phyloP scores from a whole-genome alignment of 2,797 vertebrate genomes.

The Characodon lateralis region DNA sequence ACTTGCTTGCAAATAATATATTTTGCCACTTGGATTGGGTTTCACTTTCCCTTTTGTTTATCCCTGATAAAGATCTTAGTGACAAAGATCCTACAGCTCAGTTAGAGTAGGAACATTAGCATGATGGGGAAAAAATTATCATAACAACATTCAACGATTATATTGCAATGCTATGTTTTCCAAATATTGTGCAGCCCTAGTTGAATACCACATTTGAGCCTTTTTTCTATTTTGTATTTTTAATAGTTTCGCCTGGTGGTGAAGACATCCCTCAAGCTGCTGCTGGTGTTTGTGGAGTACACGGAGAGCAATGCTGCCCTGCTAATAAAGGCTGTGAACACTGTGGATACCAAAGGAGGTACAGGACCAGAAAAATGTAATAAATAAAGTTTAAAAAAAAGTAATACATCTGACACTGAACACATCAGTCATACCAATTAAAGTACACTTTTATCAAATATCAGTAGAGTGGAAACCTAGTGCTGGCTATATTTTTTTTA shows the following conservation, averaged over 20 bases:
- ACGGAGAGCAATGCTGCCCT: constrained; percentile 89
- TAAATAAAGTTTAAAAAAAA: background rate
- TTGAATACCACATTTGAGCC: background rate
- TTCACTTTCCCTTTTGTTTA: background rate
- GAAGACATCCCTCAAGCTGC: constrained; percentile 94
- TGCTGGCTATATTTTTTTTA: too few species aligned
- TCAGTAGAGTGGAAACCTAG: too few species aligned
- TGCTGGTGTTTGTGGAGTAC: constrained; percentile 97
- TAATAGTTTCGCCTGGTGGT: constrained; percentile 95
- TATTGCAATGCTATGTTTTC: background rate
- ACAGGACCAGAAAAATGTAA: constrained; percentile 25
- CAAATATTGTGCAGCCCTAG: background rate
- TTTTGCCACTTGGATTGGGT: background rate
- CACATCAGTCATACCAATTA: background rate
- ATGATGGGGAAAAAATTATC: too few species aligned
- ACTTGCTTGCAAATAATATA: background rate
- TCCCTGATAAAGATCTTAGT: background rate
- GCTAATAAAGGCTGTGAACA: constrained; percentile 88
- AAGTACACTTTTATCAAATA: background rate
- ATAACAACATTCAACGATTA: too few species aligned
- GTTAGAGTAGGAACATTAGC: background rate
- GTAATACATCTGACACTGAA: background rate
- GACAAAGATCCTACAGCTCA: background rate
- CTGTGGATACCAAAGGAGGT: constrained; percentile 89
- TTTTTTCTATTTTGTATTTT: background rate